Evolutionary conservation across 2,113 vertebrate species (phyloP).

Genomic region (Lagopus leucura): DNA sequence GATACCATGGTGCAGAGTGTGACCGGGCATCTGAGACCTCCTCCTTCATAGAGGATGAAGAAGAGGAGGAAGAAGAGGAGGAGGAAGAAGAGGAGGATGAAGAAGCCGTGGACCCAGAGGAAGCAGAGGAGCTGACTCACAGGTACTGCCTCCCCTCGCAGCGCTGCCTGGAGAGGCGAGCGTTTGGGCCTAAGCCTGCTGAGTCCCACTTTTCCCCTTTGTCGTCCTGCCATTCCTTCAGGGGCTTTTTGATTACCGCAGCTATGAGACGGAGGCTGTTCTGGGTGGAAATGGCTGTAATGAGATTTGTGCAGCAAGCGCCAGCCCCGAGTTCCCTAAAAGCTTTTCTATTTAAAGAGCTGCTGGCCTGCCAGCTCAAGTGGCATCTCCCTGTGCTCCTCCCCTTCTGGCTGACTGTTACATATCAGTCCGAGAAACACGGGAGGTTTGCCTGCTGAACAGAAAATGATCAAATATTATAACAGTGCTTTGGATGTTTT

Average conservation of each 20-base stretch:
- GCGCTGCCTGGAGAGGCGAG: not conserved
- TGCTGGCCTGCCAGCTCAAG: conserved; percentile 53
- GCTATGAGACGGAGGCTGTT: not conserved
- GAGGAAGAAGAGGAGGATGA: not conserved
- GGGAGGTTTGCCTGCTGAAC: conserved; percentile 10
- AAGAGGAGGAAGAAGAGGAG: conserved; percentile 7
- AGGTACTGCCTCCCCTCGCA: conserved; percentile 75
- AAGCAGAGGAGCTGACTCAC: conserved; percentile 83
- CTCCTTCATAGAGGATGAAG: conserved; percentile 73
- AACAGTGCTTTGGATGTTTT: not conserved
- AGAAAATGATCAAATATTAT: not conserved
- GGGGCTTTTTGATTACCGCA: not conserved
- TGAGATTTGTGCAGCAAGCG: not conserved
- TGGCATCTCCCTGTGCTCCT: conserved; percentile 63
- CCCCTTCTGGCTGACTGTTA: conserved; percentile 27
- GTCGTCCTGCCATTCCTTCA: not conserved
- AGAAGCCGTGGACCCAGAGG: conserved; percentile 74
- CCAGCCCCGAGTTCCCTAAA: conserved; percentile 20
- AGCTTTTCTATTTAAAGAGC: conserved; percentile 67
- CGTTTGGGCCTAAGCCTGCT: not conserved
- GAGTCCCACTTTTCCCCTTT: not conserved
- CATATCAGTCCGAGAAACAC: conserved; percentile 34
- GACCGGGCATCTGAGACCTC: conserved; percentile 75
- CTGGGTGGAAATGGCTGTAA: not conserved
- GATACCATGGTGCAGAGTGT: conserved; percentile 39